Conservation (phyloP, 2,888 invertebrate species). For the Ethmia dodecea region DNA sequence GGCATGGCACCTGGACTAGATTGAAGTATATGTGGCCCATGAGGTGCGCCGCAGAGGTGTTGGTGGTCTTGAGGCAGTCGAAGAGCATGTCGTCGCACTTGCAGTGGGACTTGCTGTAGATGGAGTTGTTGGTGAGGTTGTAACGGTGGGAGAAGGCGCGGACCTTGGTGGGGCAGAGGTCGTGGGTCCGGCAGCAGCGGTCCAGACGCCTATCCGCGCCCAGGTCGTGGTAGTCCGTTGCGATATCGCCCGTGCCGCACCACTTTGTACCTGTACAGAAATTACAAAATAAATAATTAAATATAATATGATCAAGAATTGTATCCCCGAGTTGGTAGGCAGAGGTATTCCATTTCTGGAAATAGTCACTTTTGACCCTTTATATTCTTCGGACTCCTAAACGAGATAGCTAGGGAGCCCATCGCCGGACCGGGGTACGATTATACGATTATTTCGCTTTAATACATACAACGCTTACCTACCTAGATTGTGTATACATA, state of each 20-base stretch:
- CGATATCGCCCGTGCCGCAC: slow-evolving; percentile 95
- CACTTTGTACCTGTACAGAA: slow-evolving; percentile 87
- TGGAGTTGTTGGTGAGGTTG: slow-evolving; percentile 88
- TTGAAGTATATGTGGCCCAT: slow-evolving; percentile 94
- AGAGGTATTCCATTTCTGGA: no score
- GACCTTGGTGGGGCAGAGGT: slow-evolving; percentile 91
- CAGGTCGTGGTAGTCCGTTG: slow-evolving; percentile 89
- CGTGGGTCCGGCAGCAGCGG: slow-evolving; percentile 93
- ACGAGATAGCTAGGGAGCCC: no score
- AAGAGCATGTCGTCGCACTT: slow-evolving; percentile 90
- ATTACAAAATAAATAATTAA: no score
- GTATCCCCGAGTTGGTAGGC: no score
- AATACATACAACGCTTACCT: no score
- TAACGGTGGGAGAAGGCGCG: slow-evolving; percentile 84
- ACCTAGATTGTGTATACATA: no score
- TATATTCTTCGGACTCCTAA: no score
- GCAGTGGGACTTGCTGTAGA: slow-evolving; percentile 94
- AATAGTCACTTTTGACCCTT: no score
- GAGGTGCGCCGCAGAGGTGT: slow-evolving; percentile 83
- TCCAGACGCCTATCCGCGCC: slow-evolving; percentile 85
- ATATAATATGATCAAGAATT: no score
- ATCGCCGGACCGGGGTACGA: no score
- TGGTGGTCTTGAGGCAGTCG: slow-evolving; percentile 86
- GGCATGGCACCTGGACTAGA: slow-evolving; percentile 85
- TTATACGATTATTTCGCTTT: no score